phyloP scores from a whole-genome alignment of 1,140 invertebrate genomes.

The Cotesia glomerata region DNA sequence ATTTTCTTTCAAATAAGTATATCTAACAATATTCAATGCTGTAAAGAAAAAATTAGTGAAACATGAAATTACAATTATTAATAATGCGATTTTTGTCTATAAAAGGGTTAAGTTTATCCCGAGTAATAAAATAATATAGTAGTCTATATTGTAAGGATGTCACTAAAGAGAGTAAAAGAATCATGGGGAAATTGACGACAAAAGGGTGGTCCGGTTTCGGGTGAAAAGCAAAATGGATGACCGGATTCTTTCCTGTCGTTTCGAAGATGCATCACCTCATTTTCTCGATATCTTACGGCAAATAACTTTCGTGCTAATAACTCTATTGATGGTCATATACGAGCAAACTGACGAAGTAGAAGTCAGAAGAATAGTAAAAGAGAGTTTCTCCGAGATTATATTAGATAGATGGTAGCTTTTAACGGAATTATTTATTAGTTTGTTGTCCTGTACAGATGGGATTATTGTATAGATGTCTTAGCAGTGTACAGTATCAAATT shows the following conservation, averaged over 20 bases:
- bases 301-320: conserved; percentile 34
- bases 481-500: too few species aligned
- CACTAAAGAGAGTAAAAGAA: background rate
- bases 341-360: background rate
- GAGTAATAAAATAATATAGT: too few species aligned
- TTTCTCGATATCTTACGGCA: conserved; percentile 27
- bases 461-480: too few species aligned
- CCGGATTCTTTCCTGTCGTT: conserved; percentile 38
- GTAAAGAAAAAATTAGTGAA: too few species aligned
- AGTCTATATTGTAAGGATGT: background rate
- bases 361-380: background rate
- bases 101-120: too few species aligned
- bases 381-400: background rate
- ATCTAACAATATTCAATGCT: too few species aligned
- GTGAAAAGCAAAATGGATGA: conserved; percentile 21
- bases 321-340: conserved; percentile 30
- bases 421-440: too few species aligned
- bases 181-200: background rate
- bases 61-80: too few species aligned
- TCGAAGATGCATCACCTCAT: conserved; percentile 27
- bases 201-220: background rate
- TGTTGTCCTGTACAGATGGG: too few species aligned
- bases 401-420: background rate
- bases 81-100: too few species aligned
- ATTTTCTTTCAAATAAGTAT: too few species aligned